Conservation (phyloP, 2,888 invertebrate genomes). For the Electrophaes corylata region DNA sequence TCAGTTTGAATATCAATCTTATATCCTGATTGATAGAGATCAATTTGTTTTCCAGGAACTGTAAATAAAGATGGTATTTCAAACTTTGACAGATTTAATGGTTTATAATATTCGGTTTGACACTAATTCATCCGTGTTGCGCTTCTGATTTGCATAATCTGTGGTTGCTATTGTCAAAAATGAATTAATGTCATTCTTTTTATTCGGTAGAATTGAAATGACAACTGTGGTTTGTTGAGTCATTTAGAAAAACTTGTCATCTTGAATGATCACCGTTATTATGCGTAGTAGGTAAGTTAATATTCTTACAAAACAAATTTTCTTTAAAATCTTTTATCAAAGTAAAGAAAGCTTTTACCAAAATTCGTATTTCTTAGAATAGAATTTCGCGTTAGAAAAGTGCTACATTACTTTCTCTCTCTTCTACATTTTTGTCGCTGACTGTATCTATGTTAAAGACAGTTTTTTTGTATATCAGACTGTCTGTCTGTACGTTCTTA, state of each 20-base stretch:
- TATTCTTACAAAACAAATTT: too few relatives aligned
- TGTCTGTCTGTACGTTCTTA: too few relatives aligned
- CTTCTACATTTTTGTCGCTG: too few relatives aligned
- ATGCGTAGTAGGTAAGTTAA: too few relatives aligned
- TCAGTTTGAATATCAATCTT: constrained; percentile 22
- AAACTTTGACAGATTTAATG: constrained; percentile 51
- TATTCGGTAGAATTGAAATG: constrained; percentile 17
- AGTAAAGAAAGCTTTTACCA: too few relatives aligned
- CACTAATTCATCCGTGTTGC: constrained; percentile 64
- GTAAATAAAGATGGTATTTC: constrained; percentile 39
- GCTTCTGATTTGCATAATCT: constrained; percentile 71
- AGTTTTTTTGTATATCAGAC: too few relatives aligned
- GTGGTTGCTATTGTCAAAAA: constrained; percentile 50
- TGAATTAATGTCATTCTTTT: constrained; percentile 26
- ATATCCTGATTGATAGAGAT: constrained; percentile 20
- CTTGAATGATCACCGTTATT: too few relatives aligned
- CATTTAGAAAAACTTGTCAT: constrained; percentile 20
- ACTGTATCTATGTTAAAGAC: too few relatives aligned
- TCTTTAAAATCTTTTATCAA: too few relatives aligned
- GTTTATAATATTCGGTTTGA: constrained; percentile 62
- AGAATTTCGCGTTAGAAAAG: too few relatives aligned
- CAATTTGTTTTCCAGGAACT: constrained; percentile 20
- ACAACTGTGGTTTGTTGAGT: constrained; percentile 15
- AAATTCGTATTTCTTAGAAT: too few relatives aligned
- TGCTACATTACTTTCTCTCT: too few relatives aligned